phyloP scores from a whole-genome alignment of 2,113 vertebrate genomes.

The Cettia cetti region DNA sequence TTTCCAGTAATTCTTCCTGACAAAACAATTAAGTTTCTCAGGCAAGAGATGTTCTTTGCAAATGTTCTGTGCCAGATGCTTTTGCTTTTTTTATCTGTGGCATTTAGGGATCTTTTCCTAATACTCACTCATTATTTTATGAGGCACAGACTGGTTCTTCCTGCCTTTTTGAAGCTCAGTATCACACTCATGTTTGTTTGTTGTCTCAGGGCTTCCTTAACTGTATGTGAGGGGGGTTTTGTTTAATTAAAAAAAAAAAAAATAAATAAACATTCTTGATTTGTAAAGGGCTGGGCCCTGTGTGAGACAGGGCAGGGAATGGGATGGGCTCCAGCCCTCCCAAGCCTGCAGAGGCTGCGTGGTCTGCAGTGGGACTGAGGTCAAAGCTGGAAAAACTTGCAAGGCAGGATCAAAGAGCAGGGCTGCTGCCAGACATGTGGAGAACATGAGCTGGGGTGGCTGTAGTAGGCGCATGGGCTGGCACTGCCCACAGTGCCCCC shows the following conservation, averaged over 20 bases:
- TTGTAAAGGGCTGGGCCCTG: neutral
- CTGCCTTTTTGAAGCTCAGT: slow-evolving; percentile 7
- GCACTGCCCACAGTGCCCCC: neutral
- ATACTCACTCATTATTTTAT: slow-evolving; percentile 38
- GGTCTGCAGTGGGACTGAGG: neutral
- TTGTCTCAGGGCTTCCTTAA: slow-evolving; percentile 49
- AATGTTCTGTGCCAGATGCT: neutral
- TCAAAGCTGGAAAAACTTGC: slow-evolving; percentile 39
- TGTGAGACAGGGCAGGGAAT: neutral
- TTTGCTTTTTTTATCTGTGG: slow-evolving; percentile 45
- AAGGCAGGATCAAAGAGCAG: neutral
- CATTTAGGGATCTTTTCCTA: slow-evolving; percentile 48
- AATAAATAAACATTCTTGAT: slow-evolving; percentile 22
- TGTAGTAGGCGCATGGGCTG: accelerated
- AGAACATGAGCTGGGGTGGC: neutral
- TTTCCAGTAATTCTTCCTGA: slow-evolving; percentile 42
- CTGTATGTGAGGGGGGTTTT: neutral
- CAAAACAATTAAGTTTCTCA: slow-evolving; percentile 58
- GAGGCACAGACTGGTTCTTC: neutral
- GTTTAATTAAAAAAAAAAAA: neutral
- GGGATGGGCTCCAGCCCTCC: neutral
- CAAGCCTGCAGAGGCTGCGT: neutral
- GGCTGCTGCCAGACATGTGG: neutral
- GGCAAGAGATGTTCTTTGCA: slow-evolving; percentile 46
- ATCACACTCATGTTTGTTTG: neutral